Base-by-base conservation (phyloP, 1,140 invertebrate genomes). In the Drosophila nebulosa region DNA sequence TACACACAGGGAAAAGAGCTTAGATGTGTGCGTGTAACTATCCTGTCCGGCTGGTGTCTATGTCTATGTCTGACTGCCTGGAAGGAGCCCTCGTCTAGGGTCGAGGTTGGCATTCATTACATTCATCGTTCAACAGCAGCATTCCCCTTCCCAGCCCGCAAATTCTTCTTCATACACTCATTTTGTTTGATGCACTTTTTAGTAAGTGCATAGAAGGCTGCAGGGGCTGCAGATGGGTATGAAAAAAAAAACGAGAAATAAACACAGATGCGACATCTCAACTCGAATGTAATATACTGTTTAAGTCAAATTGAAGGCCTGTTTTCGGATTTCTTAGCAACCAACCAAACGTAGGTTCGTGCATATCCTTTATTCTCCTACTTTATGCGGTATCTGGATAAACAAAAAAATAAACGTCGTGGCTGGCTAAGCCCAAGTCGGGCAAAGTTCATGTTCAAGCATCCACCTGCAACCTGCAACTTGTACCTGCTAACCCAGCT, bases 371-470 rank as follows among this genome's bases (percentile, higher is more conserved):
- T 24, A 2, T 14, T 7, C 10, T 6, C 4, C 6, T 7, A 6
- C 3, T 1, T 22, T 69, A 24, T 32, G 55, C 12, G 65, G 64
- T 9, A 46, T 6, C 4, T 32, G 30, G 30, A 3, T 2, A 36
- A 36, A 36, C 2, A 26, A 6, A 1, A 36, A 30, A 9, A 58
- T 51, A 16, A 58, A 64, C 60, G 36, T 53, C 70, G 24, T 59
- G 69, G 64, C 69, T 73, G 53, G 70, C 70, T 73, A 73, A 73
- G 70, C 61, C 58, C 46, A 55, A 53, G 53, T 55, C 36, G 69
- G 55, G 61, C 69, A 73, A 73, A 73, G 69, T 73, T 73, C 70
- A 73, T 73, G 26, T 73, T 73, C 57, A 73, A 73, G 67, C 55
- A 26, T 53, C 69, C 39, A 69, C 62, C 70, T 16, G 59, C 36